Percentiles rank a stretch among this genome's conserved stretches.
Conservation (phyloP, 1,140 invertebrate species). For the Drosophila neocordata region DNA sequence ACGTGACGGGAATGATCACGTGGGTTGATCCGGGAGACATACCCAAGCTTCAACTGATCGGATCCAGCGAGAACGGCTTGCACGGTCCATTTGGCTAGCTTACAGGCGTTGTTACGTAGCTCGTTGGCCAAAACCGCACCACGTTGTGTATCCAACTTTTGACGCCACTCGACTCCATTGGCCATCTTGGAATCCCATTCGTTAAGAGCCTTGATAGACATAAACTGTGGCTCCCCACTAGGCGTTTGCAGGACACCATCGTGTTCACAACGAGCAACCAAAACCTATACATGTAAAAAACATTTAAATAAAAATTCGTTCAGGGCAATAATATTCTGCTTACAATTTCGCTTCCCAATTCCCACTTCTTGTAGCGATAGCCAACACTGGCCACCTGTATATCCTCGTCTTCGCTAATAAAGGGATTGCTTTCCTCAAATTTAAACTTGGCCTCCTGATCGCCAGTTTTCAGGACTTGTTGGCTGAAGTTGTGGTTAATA, state of each 20-base stretch:
- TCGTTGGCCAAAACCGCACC: constrained; percentile 99
- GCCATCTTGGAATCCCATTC: constrained; percentile 99
- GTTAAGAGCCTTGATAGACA: constrained; percentile 98
- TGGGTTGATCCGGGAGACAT: constrained; percentile 96
- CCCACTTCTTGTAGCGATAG: constrained; percentile 98
- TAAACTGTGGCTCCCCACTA: constrained; percentile 95
- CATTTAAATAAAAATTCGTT: background rate
- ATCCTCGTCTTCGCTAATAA: constrained; percentile 93
- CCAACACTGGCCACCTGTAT: constrained; percentile 96
- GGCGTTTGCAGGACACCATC: constrained; percentile 96
- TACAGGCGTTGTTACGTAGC: constrained; percentile 98
- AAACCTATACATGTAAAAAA: constrained; percentile 22
- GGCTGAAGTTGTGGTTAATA: constrained; percentile 99
- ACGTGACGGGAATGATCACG: constrained; percentile 98
- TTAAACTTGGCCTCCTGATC: constrained; percentile 91
- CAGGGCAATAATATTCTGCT: background rate
- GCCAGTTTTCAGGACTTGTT: constrained; percentile 91
- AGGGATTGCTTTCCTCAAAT: constrained; percentile 96
- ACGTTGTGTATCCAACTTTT: constrained; percentile 97
- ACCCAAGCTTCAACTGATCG: constrained; percentile 99
- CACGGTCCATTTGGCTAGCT: constrained; percentile 99
- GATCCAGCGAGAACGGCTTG: constrained; percentile 97
- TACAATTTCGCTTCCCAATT: constrained; percentile 95
- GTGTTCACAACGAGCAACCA: constrained; percentile 97
- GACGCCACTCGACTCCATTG: constrained; percentile 98